phyloP scores from a whole-genome alignment of 2,113 vertebrate species.

The Danionella cerebrum region DNA sequence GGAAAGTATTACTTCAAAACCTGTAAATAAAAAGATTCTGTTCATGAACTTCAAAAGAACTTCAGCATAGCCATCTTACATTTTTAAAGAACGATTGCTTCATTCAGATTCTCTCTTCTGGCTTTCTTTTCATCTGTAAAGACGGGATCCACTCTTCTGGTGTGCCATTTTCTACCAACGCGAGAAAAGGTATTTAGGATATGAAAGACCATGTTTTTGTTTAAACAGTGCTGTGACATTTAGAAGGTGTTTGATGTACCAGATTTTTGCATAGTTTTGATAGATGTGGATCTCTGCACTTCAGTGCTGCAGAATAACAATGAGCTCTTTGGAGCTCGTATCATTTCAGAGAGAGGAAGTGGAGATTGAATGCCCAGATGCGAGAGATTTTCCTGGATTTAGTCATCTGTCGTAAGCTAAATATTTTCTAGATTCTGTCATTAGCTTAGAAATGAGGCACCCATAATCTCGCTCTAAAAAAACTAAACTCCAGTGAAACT shows the following conservation, averaged over 20 bases:
- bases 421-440: conserved; percentile 7
- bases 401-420: background rate
- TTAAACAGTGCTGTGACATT: background rate
- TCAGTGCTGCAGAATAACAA: background rate
- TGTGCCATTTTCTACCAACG: background rate
- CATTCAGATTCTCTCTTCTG: no score
- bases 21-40: no score
- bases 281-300: background rate
- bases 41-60: no score
- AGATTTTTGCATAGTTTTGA: background rate
- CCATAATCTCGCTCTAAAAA: background rate
- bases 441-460: conserved; percentile 2
- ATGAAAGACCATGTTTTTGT: background rate
- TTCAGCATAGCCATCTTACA: no score
- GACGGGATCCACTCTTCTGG: no score
- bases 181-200: background rate
- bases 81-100: no score
- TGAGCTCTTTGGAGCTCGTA: background rate
- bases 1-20: no score
- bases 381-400: background rate
- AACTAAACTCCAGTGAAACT: no score
- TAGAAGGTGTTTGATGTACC: background rate
- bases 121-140: no score
- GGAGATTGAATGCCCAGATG: background rate
- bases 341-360: background rate